Percentiles rank a stretch among this genome's conserved stretches.
Conservation (phyloP, 2,797 vertebrate genomes). For the Oophaga sylvatica region DNA sequence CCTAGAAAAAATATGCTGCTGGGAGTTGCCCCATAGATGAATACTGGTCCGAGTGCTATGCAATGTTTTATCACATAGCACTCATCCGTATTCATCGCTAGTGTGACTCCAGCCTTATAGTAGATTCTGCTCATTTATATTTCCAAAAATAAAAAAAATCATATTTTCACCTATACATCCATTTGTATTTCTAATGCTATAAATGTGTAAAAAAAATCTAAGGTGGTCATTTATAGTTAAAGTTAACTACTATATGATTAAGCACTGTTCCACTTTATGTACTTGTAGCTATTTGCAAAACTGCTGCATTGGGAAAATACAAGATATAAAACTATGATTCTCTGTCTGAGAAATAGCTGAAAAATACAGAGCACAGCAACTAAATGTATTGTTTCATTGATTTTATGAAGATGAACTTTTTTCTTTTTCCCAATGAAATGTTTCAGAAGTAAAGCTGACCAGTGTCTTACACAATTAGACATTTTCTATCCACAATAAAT, state of each 20-base stretch:
- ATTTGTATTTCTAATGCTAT: background rate
- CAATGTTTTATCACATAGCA: too few species aligned
- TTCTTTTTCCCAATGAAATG: slow-evolving; percentile 5
- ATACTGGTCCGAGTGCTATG: too few species aligned
- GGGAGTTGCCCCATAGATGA: too few species aligned
- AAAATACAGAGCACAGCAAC: slow-evolving; percentile 32
- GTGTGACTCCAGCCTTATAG: too few species aligned
- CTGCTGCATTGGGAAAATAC: slow-evolving; percentile 48
- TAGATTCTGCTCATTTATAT: too few species aligned
- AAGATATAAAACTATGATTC: slow-evolving; percentile 38
- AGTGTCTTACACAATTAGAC: background rate
- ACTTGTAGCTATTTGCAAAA: slow-evolving; percentile 37
- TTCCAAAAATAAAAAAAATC: background rate
- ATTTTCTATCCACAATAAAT: background rate
- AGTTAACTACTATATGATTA: slow-evolving; percentile 37
- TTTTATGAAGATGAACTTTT: slow-evolving; percentile 21
- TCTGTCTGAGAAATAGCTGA: slow-evolving; percentile 6
- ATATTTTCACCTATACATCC: background rate
- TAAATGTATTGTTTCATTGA: slow-evolving; percentile 52
- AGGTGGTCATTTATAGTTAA: slow-evolving; percentile 17
- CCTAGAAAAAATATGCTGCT: too few species aligned
- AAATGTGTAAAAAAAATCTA: background rate
- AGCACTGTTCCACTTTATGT: slow-evolving; percentile 1
- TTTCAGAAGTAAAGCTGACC: slow-evolving; percentile 26
- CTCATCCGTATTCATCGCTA: too few species aligned